Evolutionary conservation across 2,797 vertebrate genomes (phyloP).

Genomic region (Meda fulgida): DNA sequence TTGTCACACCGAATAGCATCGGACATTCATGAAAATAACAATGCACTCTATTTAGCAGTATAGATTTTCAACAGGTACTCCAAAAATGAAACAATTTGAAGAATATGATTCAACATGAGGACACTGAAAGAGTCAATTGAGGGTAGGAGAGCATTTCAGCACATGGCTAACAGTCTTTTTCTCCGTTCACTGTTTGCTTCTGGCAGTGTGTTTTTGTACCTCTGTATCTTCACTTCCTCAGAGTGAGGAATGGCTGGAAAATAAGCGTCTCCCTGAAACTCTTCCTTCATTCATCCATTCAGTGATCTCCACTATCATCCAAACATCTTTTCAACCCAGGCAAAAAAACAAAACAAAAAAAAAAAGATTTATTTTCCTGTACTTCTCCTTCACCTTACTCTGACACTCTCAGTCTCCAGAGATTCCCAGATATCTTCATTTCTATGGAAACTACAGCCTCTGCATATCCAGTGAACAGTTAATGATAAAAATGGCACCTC

Average conservation of each 20-base stretch:
- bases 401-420: slow-evolving; percentile 41
- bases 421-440: slow-evolving; percentile 71
- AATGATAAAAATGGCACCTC: slow-evolving; percentile 53
- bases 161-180: slow-evolving; percentile 7
- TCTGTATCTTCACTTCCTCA: slow-evolving; percentile 13
- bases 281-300: slow-evolving; percentile 23
- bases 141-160: slow-evolving; percentile 29
- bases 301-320: slow-evolving; percentile 20
- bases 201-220: slow-evolving; percentile 13
- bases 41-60: background rate
- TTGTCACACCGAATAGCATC: background rate
- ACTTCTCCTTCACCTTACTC: slow-evolving; percentile 68
- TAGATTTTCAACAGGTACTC: background rate
- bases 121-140: background rate
- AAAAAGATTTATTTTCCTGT: background rate
- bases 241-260: slow-evolving; percentile 14
- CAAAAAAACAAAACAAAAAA: slow-evolving; percentile 1
- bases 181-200: slow-evolving; percentile 12
- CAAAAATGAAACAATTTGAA: background rate
- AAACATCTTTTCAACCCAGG: slow-evolving; percentile 13
- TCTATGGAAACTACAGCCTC: slow-evolving; percentile 57
- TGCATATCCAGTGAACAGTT: slow-evolving; percentile 53
- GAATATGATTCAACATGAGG: background rate
- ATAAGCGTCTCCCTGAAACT: background rate
- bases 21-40: slow-evolving; percentile 6